Conservation (phyloP, 2,113 vertebrate species). For the Corydoras maculifer region DNA sequence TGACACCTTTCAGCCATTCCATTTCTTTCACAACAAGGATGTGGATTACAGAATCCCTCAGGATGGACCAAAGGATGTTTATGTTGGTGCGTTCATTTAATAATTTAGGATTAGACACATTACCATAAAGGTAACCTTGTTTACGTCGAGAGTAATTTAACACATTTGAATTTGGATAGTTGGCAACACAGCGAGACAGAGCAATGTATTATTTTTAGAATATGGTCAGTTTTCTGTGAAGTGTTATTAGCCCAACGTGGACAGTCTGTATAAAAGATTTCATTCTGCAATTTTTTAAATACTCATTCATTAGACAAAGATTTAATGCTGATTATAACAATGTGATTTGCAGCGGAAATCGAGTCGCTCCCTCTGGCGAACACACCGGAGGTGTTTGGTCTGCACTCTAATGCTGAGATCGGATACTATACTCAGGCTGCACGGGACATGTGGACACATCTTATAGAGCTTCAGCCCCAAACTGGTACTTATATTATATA, state of each 20-base stretch:
- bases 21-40: conserved; percentile 77
- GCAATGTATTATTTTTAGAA: too few relatives aligned
- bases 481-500: conserved; percentile 63
- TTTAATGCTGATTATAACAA: too few relatives aligned
- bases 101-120: too few relatives aligned
- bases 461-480: conserved; percentile 89
- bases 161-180: too few relatives aligned
- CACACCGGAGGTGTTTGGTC: conserved; percentile 81
- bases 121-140: too few relatives aligned
- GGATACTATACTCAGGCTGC: conserved; percentile 84
- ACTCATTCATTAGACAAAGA: too few relatives aligned
- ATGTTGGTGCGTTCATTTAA: conserved; percentile 70
- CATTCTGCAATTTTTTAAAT: too few relatives aligned
- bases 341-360: conserved; percentile 71
- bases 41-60: conserved; percentile 82
- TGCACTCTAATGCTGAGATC: conserved; percentile 89
- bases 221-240: too few relatives aligned
- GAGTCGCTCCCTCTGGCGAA: conserved; percentile 81
- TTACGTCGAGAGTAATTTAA: too few relatives aligned
- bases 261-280: too few relatives aligned
- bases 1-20: conserved; percentile 80
- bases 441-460: conserved; percentile 78
- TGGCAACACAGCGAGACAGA: too few relatives aligned
- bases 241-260: too few relatives aligned
- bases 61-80: conserved; percentile 67